A percentile compares a stretch with the other conserved stretches of the same genome.
Evolutionary conservation across 2,888 invertebrate species (phyloP).

Genomic region (Pogonocherus hispidulus): DNA sequence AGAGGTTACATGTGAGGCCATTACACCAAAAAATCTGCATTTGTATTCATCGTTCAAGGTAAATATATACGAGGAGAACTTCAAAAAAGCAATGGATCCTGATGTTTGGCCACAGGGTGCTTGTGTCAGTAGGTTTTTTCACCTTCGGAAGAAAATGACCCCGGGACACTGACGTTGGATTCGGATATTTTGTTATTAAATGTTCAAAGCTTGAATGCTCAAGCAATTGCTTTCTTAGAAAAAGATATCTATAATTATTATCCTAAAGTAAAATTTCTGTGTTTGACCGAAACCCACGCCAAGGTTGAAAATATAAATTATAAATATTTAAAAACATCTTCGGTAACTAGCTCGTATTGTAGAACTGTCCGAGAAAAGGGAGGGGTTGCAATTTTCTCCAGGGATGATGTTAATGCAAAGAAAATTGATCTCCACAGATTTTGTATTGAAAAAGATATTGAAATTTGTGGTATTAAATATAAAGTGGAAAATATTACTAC

Average conservation of each 20-base stretch:
- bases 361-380: not conserved
- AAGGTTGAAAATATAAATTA: not conserved
- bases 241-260: not conserved
- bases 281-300: not conserved
- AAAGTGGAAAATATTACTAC: not conserved
- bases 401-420: not conserved
- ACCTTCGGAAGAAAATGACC: no score
- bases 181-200: not conserved
- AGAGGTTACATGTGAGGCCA: not conserved
- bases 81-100: slow-evolving; percentile 10
- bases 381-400: not conserved
- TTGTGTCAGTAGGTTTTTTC: slow-evolving; percentile 17
- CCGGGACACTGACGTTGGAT: no score
- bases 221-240: not conserved
- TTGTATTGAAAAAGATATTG: not conserved
- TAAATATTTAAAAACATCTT: not conserved
- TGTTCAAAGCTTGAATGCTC: not conserved
- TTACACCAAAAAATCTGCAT: not conserved
- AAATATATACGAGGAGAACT: not conserved
- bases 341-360: not conserved
- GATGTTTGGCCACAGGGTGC: not conserved
- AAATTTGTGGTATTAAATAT: not conserved
- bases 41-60: slow-evolving; percentile 14
- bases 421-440: not conserved
- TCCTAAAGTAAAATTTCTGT: not conserved